Evolutionary conservation across 2,113 vertebrate genomes (phyloP), one percentile per base, ranked within the genome.

Genomic region (Nyctereutes procyonoides): DNA sequence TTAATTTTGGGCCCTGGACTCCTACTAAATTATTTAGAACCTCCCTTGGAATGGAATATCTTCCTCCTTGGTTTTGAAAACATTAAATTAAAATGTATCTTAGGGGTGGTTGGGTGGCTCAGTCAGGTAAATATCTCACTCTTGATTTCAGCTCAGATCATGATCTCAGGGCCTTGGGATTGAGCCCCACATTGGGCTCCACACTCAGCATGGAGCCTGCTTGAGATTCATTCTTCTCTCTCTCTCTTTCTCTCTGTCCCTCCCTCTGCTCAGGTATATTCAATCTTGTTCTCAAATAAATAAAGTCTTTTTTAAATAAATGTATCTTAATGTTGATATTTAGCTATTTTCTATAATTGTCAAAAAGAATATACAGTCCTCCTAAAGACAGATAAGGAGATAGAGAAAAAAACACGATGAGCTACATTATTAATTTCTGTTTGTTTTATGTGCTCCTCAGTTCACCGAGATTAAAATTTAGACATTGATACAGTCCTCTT

Each of bases 31-130:
- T 53, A n/a, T 89, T 16, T 48, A 85, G 28, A 93, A 5, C 16
- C 48, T 97, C 28, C 19, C 17, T 82, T 83, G 62, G 26, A 60
- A 16, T 83, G 35, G 24, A 93, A 67, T 38, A 3, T 38, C 20
- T 24, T 87, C 43, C 20, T 94, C 24, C 65, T 93, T 88, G 26
- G 22, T 90, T 93, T 90, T 90, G 73, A 71, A 93, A 96, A 84
- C 17, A 87, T 62, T 87, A 91, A 35, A 55, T 96, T 83, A 30
- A 87, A 93, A 93, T 9, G 17, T 86, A 85, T 10, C 35, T 60
- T 94, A 67, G 67, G 32, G 32, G 67, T 69, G 32, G 16, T 9
- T 69, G 17, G 17, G 32, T 69, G 8, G 16, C 67, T 35, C 32
- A 69, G 32, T 69, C 10, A 17, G 17, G 19, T 69, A 69, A 69